Base-by-base conservation (phyloP, 2,888 invertebrate genomes). In the Drymonia ruficornis region DNA sequence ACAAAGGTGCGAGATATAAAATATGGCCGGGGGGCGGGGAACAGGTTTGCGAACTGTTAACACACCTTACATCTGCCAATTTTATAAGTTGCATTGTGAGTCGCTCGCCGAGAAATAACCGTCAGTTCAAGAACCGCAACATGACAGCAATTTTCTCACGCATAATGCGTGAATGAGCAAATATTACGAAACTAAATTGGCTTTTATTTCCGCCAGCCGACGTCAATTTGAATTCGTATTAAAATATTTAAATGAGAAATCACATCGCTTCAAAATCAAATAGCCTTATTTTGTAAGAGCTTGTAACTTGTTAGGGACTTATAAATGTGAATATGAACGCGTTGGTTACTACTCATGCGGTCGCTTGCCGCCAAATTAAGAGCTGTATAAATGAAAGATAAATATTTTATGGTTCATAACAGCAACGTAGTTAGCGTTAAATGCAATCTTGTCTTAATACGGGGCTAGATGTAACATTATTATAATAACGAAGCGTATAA, bases 1-100 rank as follows among this genome's bases (percentile, higher is more conserved):
- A 58, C 61, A 66, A 67, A 71, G 68, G 65, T 70, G 65, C 63
- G 58, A 70, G 66, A 60, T 65, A 53, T 56, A 56, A 57, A 45
- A 36, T 52, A 40, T 46, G 42, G 40, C 48, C 40, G 53, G 46
- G 46, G 42, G 40, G 46, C 40, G 53, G 46, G 46, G 48, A 50
- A 36, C 52, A 12, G 42, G 28, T 55, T 52, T 51, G n/a, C 19
- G 45, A 45, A 19, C 34, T 38, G 34, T 34, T 42, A 43, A 43
- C 43, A 50, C n/a, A 11, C 42, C 18, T 23, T 15, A 46, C 29
- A 34, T 34, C 34, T 34, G 34, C 34, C 31, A 34, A 34, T 47
- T 47, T 12, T 13, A 9, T 47, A 18, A 16, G 47, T 47, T 34
- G 46, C 34, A 47, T 47, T 34, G 23, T 31, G 31, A 4, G 43